phyloP scores from a whole-genome alignment of 1,140 invertebrate species.

The Pectinophora gossypiella region DNA sequence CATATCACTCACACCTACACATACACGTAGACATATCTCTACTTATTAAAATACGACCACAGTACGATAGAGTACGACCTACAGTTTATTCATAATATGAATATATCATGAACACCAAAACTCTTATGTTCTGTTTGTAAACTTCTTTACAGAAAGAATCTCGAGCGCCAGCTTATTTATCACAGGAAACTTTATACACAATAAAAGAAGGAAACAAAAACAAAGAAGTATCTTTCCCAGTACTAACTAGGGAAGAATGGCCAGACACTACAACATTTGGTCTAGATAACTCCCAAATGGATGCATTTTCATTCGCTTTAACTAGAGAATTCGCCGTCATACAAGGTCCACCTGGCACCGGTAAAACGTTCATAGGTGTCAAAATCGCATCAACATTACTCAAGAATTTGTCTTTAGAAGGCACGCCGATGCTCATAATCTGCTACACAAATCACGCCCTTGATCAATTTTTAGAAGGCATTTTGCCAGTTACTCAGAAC shows the following conservation, averaged over 20 bases:
- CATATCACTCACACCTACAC: no score
- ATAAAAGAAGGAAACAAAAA: slow-evolving; percentile 16
- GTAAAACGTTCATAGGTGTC: slow-evolving; percentile 86
- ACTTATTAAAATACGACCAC: no score
- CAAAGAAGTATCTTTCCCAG: slow-evolving; percentile 45
- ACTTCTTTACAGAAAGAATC: slow-evolving; percentile 50
- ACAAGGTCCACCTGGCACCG: slow-evolving; percentile 88
- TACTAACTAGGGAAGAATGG: slow-evolving; percentile 54
- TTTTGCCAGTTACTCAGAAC: slow-evolving; percentile 73
- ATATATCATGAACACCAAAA: no score
- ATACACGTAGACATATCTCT: no score
- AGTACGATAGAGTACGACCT: no score
- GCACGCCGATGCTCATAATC: slow-evolving; percentile 85
- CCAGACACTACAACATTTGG: slow-evolving; percentile 50
- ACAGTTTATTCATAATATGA: no score
- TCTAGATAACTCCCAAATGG: slow-evolving; percentile 77
- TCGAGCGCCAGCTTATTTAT: slow-evolving; percentile 41
- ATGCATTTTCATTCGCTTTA: slow-evolving; percentile 77
- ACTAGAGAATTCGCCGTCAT: slow-evolving; percentile 83
- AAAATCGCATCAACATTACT: slow-evolving; percentile 80
- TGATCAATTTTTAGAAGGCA: slow-evolving; percentile 91
- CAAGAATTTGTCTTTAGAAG: slow-evolving; percentile 67
- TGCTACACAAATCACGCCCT: slow-evolving; percentile 93
- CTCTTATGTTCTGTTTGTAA: no score
- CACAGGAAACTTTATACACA: slow-evolving; percentile 44